Conservation (phyloP, 2,113 vertebrate species). For the Thalassarche chlororhynchos region DNA sequence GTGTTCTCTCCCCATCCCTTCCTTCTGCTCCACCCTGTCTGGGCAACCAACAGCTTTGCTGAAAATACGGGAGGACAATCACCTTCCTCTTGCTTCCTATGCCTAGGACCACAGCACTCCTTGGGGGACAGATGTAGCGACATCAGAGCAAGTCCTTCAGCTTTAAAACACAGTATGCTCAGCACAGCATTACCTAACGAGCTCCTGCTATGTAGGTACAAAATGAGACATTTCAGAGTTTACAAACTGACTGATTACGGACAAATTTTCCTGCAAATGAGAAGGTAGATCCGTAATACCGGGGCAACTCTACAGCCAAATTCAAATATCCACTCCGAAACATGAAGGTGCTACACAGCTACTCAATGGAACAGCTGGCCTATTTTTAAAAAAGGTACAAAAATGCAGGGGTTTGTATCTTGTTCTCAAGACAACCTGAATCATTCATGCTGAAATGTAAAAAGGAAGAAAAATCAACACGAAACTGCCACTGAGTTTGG, state of each 20-base stretch:
- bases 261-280: neutral
- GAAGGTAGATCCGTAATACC: neutral
- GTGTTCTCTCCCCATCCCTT: neutral
- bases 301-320: neutral
- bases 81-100: neutral
- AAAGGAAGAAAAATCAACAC: neutral
- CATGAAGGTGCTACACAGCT: neutral
- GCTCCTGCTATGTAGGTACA: neutral
- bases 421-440: constrained; percentile 6
- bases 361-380: neutral
- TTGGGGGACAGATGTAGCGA: neutral
- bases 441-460: neutral
- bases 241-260: neutral
- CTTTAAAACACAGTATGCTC: neutral
- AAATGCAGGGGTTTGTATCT: neutral
- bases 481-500: neutral
- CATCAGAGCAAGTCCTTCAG: neutral
- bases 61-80: neutral
- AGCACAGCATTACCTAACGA: neutral
- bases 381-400: neutral
- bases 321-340: neutral
- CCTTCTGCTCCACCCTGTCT: neutral
- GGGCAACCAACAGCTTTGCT: neutral
- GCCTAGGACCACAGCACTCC: neutral
- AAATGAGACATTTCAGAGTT: neutral